Evolutionary conservation across 2,797 vertebrate species (phyloP).

Genomic region (Coccyzus lansbergi): DNA sequence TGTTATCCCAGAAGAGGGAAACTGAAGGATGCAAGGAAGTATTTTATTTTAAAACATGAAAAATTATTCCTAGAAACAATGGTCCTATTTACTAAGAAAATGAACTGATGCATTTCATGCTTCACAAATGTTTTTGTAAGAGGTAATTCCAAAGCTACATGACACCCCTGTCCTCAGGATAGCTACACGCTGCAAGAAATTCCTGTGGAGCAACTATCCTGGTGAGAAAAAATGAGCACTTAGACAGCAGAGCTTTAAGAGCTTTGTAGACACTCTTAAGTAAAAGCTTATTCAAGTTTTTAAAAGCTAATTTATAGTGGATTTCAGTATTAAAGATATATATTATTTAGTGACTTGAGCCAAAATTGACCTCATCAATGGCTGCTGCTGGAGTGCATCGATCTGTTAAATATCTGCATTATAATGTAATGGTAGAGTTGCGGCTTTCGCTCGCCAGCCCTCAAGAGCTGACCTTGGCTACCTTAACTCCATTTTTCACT

Average conservation of each 20-base stretch:
- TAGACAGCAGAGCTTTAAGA: not conserved
- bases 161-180: not conserved
- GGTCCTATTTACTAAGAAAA: not conserved
- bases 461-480: slow-evolving; percentile 38
- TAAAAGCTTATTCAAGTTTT: slow-evolving; percentile 11
- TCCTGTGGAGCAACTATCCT: not conserved
- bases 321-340: slow-evolving; percentile 47
- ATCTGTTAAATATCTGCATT: slow-evolving; percentile 18
- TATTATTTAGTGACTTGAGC: slow-evolving; percentile 35
- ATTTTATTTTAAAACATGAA: not conserved
- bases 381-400: slow-evolving; percentile 18
- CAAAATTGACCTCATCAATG: slow-evolving; percentile 10
- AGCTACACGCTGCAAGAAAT: not conserved
- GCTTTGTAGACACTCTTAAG: not conserved
- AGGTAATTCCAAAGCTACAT: not conserved
- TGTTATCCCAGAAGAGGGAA: not conserved
- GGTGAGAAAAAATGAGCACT: not conserved
- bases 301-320: slow-evolving; percentile 18
- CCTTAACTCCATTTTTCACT: not conserved
- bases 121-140: not conserved
- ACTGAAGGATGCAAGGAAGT: not conserved
- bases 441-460: not conserved
- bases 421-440: not conserved
- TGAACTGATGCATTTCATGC: not conserved
- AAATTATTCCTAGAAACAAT: not conserved